Evolutionary conservation across 1,140 invertebrate genomes (phyloP), one percentile per base, ranked within the genome.

Genomic region (Lanistes nyassanus): DNA sequence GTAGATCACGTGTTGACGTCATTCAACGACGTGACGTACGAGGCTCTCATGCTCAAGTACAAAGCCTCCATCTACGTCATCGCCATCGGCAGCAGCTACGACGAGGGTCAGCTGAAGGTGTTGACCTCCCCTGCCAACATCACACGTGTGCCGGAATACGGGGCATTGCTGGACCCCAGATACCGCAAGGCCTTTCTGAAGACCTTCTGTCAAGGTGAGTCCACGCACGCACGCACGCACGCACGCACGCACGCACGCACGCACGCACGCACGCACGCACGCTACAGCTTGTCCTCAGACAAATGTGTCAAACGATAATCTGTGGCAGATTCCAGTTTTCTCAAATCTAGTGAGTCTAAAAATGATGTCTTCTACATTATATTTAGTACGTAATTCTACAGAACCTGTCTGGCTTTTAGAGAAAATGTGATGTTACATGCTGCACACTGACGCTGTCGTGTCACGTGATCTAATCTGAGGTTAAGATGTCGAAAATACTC

Each of bases 1-100:
- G 21, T 81, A 2, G 75, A 79, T 42, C 64, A 75, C 74, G 70
- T 37, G 9, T 42, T 72, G 56, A n/a, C 55, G 21, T 53, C 47
- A 31, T n/a, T 23, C 16, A 36, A 74, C 16, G 64, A 66, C 16
- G 64, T 68, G 64, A 62, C 66, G 60, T 75, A 36, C 26, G 74
- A 75, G 34, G 64, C 65, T 1, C 26, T 58, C 42, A 31, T 66
- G 51, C 31, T 67, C 42, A 64, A 58, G 65, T 68, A 37, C 36
- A 64, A 67, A 0, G 53, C 36, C 53, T 0, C 37, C 34, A 67
- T 75, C 53, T 51, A 67, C 74, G 74, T 75, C n/a, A 51, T 75
- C n/a, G 53, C 64, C 29, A 13, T 75, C 19, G 74, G 74, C 4
- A 11, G 16, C 31, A 56, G 21, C 60, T 75, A 58, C 36, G 26